Base-by-base conservation (phyloP, 2,888 invertebrate species). In the Iselma pallidipennis region DNA sequence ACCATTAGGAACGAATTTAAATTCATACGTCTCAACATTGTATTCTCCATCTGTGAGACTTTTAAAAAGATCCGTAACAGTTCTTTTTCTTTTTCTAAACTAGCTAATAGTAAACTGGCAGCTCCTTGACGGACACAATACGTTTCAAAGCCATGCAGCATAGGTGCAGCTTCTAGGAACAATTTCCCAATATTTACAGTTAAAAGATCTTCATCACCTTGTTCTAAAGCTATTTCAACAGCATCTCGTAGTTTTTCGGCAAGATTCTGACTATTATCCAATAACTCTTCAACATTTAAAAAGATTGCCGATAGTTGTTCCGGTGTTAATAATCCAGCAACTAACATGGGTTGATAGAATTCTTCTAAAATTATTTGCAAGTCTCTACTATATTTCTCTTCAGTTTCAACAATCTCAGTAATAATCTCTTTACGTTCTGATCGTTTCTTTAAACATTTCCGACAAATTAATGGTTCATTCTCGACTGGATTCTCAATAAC, bases 1-100 rank as follows among this genome's bases (percentile, higher is more conserved):
- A 95, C 96, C 96, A 97, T 97, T 58, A 97, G 88, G 83, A 97
- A 98, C n/a, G 97, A 96, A 83, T 96, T 95, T 51, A 98, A 85
- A 81, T 96, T 96, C 96, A 97, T 97, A 73, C 96, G 86, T 71
- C 97, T 86, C 71, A 97, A 83, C 66, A 95, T 91, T 19, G 93
- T 89, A 81, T 97, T 97, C 82, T 97, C 97, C 92, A 96, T 95
- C 85, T 97, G 97, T 33, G 96, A 96, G 61, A 96, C 97, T 80
- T 94, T 89, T 61, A 98, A 86, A 82, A 97, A 98, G 82, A 97
- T 95, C 80, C 95, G 86, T 70, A 97, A 84, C 59, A 97, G 86
- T 80, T 97, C 96, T 81, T 96, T 96, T 78, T 97, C 96, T 82
- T 95, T 95, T 83, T 96, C 96, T 61, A 96, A 85, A 78, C 94